These are phyloP conservation scores for Platorchestia sp. DNA, from an alignment of 1,140 invertebrate genomes.

Conservation along the genomic window DNA sequence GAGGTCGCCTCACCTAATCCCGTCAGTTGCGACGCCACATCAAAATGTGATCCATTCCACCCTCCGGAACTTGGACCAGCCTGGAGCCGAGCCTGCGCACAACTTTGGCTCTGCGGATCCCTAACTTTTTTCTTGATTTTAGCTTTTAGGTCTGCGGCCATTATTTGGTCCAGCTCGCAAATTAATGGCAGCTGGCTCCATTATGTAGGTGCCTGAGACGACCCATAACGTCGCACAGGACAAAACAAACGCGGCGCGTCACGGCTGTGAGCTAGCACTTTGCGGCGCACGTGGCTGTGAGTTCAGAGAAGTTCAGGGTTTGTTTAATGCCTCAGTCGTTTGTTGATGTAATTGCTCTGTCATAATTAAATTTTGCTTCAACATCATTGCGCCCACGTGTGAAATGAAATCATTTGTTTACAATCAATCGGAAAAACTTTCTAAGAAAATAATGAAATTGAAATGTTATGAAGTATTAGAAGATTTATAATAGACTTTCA, in stretches of 20 bases:
- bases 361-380: neutral
- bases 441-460: too few species aligned
- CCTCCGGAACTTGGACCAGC: neutral
- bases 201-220: neutral
- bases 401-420: too few species aligned
- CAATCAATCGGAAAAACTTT: too few species aligned
- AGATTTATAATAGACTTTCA: too few species aligned
- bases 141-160: neutral
- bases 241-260: neutral
- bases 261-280: neutral
- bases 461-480: too few species aligned
- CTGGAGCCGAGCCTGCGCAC: neutral
- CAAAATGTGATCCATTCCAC: neutral
- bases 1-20: neutral
- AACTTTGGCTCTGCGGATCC: neutral
- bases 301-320: neutral
- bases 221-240: neutral
- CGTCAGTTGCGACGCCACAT: neutral
- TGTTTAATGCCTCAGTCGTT: neutral
- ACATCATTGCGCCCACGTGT: neutral
- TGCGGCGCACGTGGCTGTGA: neutral
- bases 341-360: neutral
- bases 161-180: neutral
- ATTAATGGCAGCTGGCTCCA: neutral
- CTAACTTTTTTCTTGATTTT: neutral